These are phyloP conservation scores for Aphodius sticticus DNA, from an alignment of 2,888 invertebrate genomes.

Conservation along the genomic window DNA sequence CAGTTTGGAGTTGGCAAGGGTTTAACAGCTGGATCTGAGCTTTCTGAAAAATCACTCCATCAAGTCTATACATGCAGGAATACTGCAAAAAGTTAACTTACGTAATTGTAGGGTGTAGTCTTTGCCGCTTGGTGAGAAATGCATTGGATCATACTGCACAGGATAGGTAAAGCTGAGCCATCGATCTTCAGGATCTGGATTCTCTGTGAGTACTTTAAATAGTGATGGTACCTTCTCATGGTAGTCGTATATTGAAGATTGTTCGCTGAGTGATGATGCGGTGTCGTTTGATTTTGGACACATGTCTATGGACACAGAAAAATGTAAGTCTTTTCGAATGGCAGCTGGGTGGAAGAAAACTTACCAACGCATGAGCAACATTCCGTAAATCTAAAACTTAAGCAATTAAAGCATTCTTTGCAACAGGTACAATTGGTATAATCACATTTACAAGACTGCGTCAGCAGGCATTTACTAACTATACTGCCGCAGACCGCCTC, in stretches of 20 bases:
- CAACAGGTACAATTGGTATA: slow-evolving; percentile 93
- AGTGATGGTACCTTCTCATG: slow-evolving; percentile 83
- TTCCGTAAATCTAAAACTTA: slow-evolving; percentile 88
- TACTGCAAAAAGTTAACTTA: slow-evolving; percentile 60
- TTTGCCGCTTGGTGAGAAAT: slow-evolving; percentile 73
- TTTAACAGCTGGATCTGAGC: slow-evolving; percentile 65
- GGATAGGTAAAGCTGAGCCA: slow-evolving; percentile 89
- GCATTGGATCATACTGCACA: slow-evolving; percentile 74
- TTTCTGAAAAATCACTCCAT: slow-evolving; percentile 62
- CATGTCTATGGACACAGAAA: slow-evolving; percentile 70
- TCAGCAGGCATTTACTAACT: slow-evolving; percentile 96
- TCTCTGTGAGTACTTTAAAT: slow-evolving; percentile 82
- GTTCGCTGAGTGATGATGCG: slow-evolving; percentile 72
- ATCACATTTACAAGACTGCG: slow-evolving; percentile 96
- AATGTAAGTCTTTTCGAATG: slow-evolving; percentile 14
- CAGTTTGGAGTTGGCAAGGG: slow-evolving; percentile 76
- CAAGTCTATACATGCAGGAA: background rate
- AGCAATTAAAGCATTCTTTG: slow-evolving; percentile 90
- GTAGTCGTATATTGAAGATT: slow-evolving; percentile 88
- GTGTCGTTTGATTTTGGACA: slow-evolving; percentile 87
- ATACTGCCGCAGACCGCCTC: slow-evolving; percentile 95
- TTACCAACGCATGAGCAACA: slow-evolving; percentile 98
- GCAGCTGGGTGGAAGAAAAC: slow-evolving; percentile 52
- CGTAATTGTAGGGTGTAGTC: slow-evolving; percentile 73
- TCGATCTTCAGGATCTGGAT: slow-evolving; percentile 76